phyloP scores from a whole-genome alignment of 2,113 vertebrate genomes.

The Peromyscus polionotus region DNA sequence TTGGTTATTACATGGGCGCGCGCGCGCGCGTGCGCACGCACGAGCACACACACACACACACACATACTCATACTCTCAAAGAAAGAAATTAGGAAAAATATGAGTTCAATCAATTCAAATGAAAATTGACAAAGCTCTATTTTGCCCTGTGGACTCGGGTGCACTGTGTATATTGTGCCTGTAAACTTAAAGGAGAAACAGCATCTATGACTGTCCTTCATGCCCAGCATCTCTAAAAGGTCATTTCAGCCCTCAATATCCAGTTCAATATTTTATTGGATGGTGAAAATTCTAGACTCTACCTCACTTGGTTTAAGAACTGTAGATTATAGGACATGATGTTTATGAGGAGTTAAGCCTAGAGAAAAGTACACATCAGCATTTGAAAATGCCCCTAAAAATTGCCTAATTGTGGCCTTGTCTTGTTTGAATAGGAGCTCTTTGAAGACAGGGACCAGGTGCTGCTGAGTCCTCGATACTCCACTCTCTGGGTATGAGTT shows the following conservation, averaged over 20 bases:
- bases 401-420: not conserved
- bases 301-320: not conserved
- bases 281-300: not conserved
- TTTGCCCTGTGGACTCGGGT: not conserved
- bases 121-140: not conserved
- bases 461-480: not conserved
- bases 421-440: not conserved
- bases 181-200: not conserved
- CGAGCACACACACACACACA: too few species aligned
- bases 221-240: not conserved
- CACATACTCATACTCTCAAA: not conserved
- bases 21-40: too few species aligned
- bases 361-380: not conserved
- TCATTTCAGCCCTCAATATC: not conserved
- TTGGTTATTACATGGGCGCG: not conserved
- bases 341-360: not conserved
- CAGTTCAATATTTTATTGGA: not conserved
- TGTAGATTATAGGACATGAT: not conserved
- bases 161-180: not conserved
- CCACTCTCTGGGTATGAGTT: not conserved
- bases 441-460: not conserved
- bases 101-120: not conserved
- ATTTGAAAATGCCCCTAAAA: not conserved
- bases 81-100: not conserved
- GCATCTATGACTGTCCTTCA: not conserved